These are phyloP conservation scores for Lithophane socia DNA, from an alignment of 2,888 invertebrate species.

Conservation along the genomic window DNA sequence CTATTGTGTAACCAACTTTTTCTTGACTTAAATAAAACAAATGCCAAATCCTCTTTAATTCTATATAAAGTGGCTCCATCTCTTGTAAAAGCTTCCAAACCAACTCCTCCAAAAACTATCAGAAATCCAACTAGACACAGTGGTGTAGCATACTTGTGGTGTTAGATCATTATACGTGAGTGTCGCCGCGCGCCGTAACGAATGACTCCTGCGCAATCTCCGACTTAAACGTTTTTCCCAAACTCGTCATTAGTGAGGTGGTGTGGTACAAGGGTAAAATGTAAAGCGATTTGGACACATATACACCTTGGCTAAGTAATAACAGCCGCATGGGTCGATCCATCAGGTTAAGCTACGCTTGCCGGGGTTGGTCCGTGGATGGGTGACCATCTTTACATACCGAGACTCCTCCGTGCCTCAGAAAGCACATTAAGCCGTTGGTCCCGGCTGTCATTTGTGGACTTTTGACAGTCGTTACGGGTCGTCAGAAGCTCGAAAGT, in stretches of 20 bases:
- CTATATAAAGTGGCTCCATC: slow-evolving; percentile 9
- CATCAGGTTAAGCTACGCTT: too few relatives aligned
- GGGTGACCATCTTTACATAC: too few relatives aligned
- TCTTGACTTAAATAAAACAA: neutral
- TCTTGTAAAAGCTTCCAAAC: neutral
- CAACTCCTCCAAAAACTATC: neutral
- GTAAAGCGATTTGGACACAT: slow-evolving; percentile 3
- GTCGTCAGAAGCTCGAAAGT: too few relatives aligned
- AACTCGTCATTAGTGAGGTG: slow-evolving; percentile 80
- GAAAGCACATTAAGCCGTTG: too few relatives aligned
- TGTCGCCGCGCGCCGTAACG: slow-evolving; percentile 68
- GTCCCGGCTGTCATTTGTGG: too few relatives aligned
- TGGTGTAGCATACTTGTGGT: slow-evolving; percentile 37
- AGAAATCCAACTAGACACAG: slow-evolving; percentile 34
- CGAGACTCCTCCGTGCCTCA: too few relatives aligned
- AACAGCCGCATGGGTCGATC: too few relatives aligned
- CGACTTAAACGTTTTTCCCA: slow-evolving; percentile 85
- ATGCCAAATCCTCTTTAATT: neutral
- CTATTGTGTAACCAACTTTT: neutral
- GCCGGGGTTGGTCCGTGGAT: too few relatives aligned
- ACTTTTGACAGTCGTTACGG: too few relatives aligned
- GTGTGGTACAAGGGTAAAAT: slow-evolving; percentile 65
- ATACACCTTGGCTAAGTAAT: too few relatives aligned
- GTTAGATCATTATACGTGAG: slow-evolving; percentile 64
- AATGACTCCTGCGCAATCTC: slow-evolving; percentile 69